These are phyloP conservation scores for Caretta caretta DNA, from an alignment of 2,113 vertebrate species.

Conservation along the genomic window DNA sequence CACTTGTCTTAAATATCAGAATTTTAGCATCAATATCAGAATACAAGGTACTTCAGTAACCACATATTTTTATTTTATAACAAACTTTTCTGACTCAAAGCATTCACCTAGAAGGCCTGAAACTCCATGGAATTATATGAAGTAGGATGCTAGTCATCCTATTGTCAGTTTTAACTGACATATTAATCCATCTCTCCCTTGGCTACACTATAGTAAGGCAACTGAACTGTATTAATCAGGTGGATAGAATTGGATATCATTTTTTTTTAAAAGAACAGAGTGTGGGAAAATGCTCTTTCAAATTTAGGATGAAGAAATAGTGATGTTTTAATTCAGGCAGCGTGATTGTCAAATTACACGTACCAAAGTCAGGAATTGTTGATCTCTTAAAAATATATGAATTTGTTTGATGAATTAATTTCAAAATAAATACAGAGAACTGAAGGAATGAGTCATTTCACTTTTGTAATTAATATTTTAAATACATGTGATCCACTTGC, in stretches of 20 bases:
- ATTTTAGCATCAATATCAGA: background rate
- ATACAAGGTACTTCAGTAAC: constrained; percentile 21
- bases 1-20: accelerated
- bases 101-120: constrained; percentile 56
- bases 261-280: constrained; percentile 3
- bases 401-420: background rate
- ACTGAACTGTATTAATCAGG: constrained; percentile 65
- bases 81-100: constrained; percentile 8
- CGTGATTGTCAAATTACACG: background rate
- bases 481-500: background rate
- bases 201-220: constrained; percentile 46
- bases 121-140: constrained; percentile 63
- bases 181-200: constrained; percentile 77
- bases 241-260: constrained; percentile 12
- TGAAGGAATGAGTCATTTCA: background rate
- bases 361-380: background rate
- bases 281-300: constrained; percentile 59
- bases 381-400: background rate
- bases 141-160: constrained; percentile 60
- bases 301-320: background rate
- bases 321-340: constrained; percentile 22
- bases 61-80: constrained; percentile 30
- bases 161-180: constrained; percentile 77
- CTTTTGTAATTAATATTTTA: background rate
- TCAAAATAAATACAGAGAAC: background rate